Evolutionary conservation across 2,888 invertebrate species (phyloP).

Genomic region (Diaprepes abbreviatus): DNA sequence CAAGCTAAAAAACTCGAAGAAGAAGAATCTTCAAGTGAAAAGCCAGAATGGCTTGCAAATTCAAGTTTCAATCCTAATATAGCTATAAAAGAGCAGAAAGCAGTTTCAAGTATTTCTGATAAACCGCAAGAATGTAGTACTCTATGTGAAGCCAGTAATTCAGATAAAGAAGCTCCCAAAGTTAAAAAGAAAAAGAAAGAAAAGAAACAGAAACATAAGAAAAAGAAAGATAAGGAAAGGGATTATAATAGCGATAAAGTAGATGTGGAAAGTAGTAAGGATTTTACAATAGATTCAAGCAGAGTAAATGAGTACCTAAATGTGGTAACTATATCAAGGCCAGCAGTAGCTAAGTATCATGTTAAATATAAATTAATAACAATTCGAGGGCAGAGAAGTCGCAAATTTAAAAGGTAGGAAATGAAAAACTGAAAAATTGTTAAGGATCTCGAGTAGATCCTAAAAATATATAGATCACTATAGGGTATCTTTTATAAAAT

Average conservation of each 20-base stretch:
- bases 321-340: slow-evolving; percentile 75
- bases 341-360: slow-evolving; percentile 74
- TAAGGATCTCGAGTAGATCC: no score
- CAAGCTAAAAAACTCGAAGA: slow-evolving; percentile 51
- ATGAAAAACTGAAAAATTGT: no score
- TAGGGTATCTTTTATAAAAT: no score
- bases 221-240: slow-evolving; percentile 51
- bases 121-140: neutral
- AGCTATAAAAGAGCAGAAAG: neutral
- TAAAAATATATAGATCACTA: no score
- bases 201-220: slow-evolving; percentile 58
- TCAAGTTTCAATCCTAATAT: slow-evolving; percentile 66
- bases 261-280: slow-evolving; percentile 37
- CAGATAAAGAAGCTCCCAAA: slow-evolving; percentile 26
- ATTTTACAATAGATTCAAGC: slow-evolving; percentile 54
- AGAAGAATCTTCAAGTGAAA: slow-evolving; percentile 26
- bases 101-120: neutral
- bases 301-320: slow-evolving; percentile 72
- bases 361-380: slow-evolving; percentile 56
- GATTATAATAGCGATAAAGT: slow-evolving; percentile 6
- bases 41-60: slow-evolving; percentile 62
- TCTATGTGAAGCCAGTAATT: slow-evolving; percentile 12
- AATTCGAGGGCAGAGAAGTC: slow-evolving; percentile 54
- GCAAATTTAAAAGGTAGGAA: slow-evolving; percentile 62
- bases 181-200: slow-evolving; percentile 50